phyloP scores from a whole-genome alignment of 2,113 vertebrate species.

The Oncorhynchus gorbuscha region DNA sequence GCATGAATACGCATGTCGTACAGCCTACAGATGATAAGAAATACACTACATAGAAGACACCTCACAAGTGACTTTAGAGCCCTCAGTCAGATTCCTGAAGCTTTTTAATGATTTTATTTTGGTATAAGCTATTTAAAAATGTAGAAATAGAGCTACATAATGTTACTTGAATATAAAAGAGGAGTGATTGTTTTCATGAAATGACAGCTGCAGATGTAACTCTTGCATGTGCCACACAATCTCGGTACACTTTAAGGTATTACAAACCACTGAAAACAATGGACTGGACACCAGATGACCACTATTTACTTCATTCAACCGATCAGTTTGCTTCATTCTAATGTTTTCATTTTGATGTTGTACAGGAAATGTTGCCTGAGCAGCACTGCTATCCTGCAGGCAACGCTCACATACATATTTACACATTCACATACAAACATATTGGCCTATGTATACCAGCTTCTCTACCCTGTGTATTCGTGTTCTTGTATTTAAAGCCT shows the following conservation, averaged over 20 bases:
- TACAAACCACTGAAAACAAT: constrained; percentile 68
- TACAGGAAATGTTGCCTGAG: constrained; percentile 53
- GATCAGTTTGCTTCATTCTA: constrained; percentile 62
- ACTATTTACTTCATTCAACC: constrained; percentile 64
- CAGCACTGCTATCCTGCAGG: constrained; percentile 63
- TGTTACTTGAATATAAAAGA: constrained; percentile 77
- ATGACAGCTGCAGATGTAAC: constrained; percentile 51
- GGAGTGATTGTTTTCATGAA: constrained; percentile 36
- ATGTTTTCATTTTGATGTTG: constrained; percentile 30
- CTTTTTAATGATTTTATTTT: constrained; percentile 65
- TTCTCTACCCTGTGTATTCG: constrained; percentile 68
- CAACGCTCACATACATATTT: constrained; percentile 46
- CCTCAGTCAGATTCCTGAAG: constrained; percentile 48
- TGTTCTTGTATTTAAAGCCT: constrained; percentile 50
- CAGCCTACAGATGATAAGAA: constrained; percentile 41
- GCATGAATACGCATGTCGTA: constrained; percentile 63
- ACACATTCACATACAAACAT: constrained; percentile 50
- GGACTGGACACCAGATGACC: constrained; percentile 69
- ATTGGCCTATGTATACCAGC: constrained; percentile 61
- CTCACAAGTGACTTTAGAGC: constrained; percentile 47
- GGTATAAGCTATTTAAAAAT: constrained; percentile 76
- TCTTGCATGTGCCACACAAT: constrained; percentile 64
- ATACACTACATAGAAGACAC: constrained; percentile 29
- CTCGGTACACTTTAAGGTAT: constrained; percentile 67
- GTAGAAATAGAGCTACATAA: constrained; percentile 68